A percentile compares a stretch with the other conserved stretches of the same genome.
Conservation (phyloP, 2,113 vertebrate species). For the Oxyruncus cristatus region DNA sequence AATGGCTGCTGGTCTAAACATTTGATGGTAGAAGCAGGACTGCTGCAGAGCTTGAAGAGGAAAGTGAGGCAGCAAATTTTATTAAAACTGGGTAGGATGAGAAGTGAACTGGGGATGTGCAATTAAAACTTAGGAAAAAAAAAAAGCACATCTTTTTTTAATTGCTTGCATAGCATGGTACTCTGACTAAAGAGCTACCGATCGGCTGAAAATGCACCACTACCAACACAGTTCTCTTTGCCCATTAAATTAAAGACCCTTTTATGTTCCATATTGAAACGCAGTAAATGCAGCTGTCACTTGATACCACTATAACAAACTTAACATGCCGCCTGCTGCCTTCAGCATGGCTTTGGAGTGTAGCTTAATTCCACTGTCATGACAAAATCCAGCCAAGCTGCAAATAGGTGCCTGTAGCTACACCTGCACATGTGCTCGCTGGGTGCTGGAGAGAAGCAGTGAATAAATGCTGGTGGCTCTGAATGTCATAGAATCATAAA, state of each 20-base stretch:
- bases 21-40: neutral
- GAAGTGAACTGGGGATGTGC: neutral
- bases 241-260: neutral
- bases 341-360: neutral
- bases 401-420: neutral
- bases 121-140: neutral
- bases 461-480: fast-evolving
- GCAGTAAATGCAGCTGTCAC: fast-evolving
- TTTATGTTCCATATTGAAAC: neutral
- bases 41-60: neutral
- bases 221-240: neutral
- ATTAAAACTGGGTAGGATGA: neutral
- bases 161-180: neutral
- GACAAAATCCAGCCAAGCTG: neutral
- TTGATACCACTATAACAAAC: neutral
- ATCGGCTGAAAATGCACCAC: neutral
- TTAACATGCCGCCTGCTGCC: neutral
- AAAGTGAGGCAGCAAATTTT: neutral
- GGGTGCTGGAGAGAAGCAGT: neutral
- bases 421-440: fast-evolving
- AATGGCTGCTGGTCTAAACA: neutral
- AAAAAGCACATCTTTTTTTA: neutral
- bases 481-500: neutral
- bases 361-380: neutral
- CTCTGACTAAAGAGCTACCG: neutral